Base-by-base conservation (phyloP, 2,797 vertebrate species). In the Rousettus madagascariensis region DNA sequence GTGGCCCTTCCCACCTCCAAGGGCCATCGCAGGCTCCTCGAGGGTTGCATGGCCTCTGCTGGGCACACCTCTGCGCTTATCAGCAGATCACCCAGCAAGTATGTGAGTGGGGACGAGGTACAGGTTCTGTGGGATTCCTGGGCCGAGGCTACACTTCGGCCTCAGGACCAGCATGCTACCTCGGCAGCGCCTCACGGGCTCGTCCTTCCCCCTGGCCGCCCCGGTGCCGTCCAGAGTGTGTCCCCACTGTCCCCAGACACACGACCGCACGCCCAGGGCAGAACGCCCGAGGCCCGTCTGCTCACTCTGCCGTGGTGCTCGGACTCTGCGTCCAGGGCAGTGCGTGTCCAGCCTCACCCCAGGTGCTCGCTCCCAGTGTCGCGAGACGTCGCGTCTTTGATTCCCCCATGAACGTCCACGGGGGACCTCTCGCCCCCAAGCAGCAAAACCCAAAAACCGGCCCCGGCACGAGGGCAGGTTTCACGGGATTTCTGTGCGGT, bases 401-500 rank as follows among this genome's bases (percentile, higher is more conserved):
- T 46, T 28, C 61, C 72, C 43, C 65, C 46, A 36, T 33, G 69
- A 46, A 43, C 30, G 4, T 65, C 55, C 8, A 2, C 2, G 53
- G 38, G 24, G 16, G 20, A 49, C 49, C 53, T 8, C 12, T 57
- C 6, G 7, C 6, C 28, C 22, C 38, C 24, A 4, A 33, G 24
- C 15, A 19, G 20, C 28, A 38, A 33, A 33, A 33, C 33, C 83
- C 2, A 26, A 83, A 4, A 24, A 55, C 51, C 46, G 49, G 4
- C n/a, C 8, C 19, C 5, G 55, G 26, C 7, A 0, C 0, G 0
- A 16, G 65, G 71, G 33, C 74, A 69, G 15, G 17, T 36, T 59
- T 19, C 4, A 30, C 17, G 51, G 59, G 10, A 30, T 26, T 43
- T 49, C 19, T 6, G 12, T 26, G 9, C 16, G 30, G 49, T 30